A percentile compares a stretch with the other conserved stretches of the same genome.
These are phyloP conservation scores for Tupaia chinensis DNA, from an alignment of 2,113 vertebrate genomes.

Conservation along the genomic window DNA sequence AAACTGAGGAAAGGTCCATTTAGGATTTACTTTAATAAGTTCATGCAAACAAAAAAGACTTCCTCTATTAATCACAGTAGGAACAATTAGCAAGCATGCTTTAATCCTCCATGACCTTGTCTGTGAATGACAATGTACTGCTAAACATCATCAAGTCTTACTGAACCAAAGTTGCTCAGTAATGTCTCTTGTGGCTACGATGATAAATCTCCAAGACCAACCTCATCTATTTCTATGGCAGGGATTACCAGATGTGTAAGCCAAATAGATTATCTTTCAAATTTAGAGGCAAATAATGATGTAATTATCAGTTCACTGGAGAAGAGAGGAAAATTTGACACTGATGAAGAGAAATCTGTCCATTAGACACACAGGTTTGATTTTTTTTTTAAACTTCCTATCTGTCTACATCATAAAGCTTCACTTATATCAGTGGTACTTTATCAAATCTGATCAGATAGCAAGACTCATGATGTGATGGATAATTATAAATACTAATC, in stretches of 20 bases:
- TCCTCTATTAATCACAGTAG: background rate
- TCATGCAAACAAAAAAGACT: background rate
- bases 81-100: constrained; percentile 12
- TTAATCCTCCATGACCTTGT: background rate
- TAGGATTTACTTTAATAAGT: background rate
- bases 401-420: constrained; percentile 1
- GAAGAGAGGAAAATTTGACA: constrained; percentile 72
- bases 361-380: constrained; percentile 48
- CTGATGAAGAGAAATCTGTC: constrained; percentile 73
- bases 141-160: background rate
- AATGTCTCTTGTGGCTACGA: constrained; percentile 51
- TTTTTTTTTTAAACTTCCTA: background rate
- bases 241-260: constrained; percentile 67
- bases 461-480: constrained; percentile 22
- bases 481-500: constrained; percentile 22
- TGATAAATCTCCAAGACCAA: constrained; percentile 66
- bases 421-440: background rate
- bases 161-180: constrained; percentile 19
- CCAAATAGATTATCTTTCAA: constrained; percentile 76
- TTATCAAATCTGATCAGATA: constrained; percentile 29
- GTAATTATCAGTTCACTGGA: constrained; percentile 76
- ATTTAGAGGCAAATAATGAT: constrained; percentile 77
- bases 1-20: background rate
- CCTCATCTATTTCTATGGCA: constrained; percentile 72
- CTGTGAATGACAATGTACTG: constrained; percentile 7